Percentiles rank a stretch among this genome's conserved stretches.
Conservation (phyloP, 2,888 invertebrate species). For the Geotrupes spiniger region DNA sequence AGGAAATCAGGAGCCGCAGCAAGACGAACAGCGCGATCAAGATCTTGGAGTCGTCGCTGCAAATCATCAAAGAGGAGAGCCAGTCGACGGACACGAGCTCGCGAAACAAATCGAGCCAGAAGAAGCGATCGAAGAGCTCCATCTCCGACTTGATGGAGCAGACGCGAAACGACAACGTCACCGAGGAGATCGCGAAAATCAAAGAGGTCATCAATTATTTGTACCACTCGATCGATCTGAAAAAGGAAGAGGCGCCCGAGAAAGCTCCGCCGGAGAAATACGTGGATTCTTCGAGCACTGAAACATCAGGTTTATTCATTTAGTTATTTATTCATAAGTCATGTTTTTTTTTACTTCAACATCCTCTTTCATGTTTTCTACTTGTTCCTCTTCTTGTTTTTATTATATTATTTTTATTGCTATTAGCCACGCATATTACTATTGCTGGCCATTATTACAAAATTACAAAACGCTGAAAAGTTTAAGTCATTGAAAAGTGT, state of each 20-base stretch:
- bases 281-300: slow-evolving; percentile 14
- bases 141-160: slow-evolving; percentile 6
- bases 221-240: slow-evolving; percentile 14
- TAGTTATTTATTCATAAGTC: too few species aligned
- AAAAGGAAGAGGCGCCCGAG: neutral
- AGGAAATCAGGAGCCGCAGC: slow-evolving; percentile 11
- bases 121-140: slow-evolving; percentile 6
- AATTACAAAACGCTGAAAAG: too few species aligned
- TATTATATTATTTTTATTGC: too few species aligned
- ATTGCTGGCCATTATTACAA: too few species aligned
- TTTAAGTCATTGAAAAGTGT: too few species aligned
- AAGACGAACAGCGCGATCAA: slow-evolving; percentile 18
- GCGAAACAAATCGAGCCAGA: neutral
- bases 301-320: slow-evolving; percentile 18
- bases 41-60: slow-evolving; percentile 19
- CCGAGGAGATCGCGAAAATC: slow-evolving; percentile 19
- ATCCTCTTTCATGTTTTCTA: too few species aligned
- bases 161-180: slow-evolving; percentile 16
- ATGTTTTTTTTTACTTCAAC: too few species aligned
- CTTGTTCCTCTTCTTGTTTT: too few species aligned
- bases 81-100: slow-evolving; percentile 20
- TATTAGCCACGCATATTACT: too few species aligned
- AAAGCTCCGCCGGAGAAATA: neutral
- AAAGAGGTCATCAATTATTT: slow-evolving; percentile 20
- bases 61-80: slow-evolving; percentile 22